Conservation (phyloP, 2,113 vertebrate genomes). For the Melierax canorus region DNA sequence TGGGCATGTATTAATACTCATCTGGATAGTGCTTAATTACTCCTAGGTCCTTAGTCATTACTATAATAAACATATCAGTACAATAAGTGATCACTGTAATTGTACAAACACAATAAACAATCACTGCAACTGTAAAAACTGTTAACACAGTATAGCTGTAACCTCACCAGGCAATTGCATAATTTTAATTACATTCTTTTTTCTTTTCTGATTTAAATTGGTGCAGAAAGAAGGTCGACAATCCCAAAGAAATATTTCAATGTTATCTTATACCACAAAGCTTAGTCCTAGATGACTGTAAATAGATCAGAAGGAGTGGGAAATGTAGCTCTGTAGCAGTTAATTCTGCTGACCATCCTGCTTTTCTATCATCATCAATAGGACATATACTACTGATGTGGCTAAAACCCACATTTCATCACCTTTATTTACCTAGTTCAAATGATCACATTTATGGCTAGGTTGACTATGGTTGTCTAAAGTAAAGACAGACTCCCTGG, state of each 20-base stretch:
- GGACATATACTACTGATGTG: background rate
- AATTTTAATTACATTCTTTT: background rate
- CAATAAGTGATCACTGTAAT: background rate
- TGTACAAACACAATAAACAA: background rate
- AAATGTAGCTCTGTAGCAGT: background rate
- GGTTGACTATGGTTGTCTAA: background rate
- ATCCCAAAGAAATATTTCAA: background rate
- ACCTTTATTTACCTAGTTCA: background rate
- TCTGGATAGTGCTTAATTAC: background rate
- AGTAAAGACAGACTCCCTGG: background rate
- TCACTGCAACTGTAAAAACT: background rate
- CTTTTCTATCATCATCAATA: background rate
- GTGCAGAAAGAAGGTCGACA: background rate
- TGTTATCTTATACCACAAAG: background rate
- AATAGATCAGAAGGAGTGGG: background rate
- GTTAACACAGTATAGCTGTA: background rate
- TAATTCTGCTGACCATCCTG: background rate
- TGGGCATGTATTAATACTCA: background rate
- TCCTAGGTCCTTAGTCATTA: background rate
- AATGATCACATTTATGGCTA: background rate
- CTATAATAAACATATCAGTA: background rate
- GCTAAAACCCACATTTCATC: background rate
- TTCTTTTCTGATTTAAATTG: background rate
- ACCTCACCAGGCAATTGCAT: background rate
- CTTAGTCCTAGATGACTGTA: background rate